phyloP scores from a whole-genome alignment of 2,797 vertebrate species.

The Sciurus vulgaris region DNA sequence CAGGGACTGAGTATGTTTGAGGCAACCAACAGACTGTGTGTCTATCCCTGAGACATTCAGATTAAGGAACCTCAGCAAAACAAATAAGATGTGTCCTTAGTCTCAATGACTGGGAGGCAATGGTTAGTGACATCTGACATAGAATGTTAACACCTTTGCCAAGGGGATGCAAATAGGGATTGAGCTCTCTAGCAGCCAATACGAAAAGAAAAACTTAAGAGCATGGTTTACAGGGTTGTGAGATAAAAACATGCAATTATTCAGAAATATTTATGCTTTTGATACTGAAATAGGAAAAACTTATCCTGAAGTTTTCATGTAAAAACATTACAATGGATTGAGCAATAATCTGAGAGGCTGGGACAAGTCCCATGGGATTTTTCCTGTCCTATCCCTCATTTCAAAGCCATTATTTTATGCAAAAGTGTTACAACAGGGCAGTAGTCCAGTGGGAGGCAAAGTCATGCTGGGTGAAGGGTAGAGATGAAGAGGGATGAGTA shows the following conservation, averaged over 20 bases:
- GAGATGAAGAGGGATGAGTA: background rate
- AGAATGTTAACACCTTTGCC: background rate
- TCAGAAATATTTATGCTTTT: background rate
- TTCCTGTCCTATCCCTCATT: background rate
- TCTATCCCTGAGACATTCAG: background rate
- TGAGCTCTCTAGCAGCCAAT: background rate
- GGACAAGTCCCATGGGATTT: background rate
- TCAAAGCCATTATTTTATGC: background rate
- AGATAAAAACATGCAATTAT: background rate
- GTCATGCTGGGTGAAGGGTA: background rate
- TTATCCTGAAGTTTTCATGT: background rate
- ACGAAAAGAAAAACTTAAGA: constrained; percentile 3
- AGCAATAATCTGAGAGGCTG: background rate
- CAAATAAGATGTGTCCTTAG: background rate
- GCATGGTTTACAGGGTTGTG: background rate
- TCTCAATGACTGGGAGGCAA: background rate
- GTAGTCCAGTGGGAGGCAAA: background rate
- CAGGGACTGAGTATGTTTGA: background rate
- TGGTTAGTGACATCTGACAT: background rate
- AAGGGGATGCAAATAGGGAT: background rate
- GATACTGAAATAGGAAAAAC: background rate
- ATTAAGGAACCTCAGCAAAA: background rate
- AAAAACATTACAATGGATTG: background rate
- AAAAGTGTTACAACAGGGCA: background rate
- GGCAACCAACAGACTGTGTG: background rate